Evolutionary conservation across 2,113 vertebrate genomes (phyloP).

Genomic region (Pagrus major): DNA sequence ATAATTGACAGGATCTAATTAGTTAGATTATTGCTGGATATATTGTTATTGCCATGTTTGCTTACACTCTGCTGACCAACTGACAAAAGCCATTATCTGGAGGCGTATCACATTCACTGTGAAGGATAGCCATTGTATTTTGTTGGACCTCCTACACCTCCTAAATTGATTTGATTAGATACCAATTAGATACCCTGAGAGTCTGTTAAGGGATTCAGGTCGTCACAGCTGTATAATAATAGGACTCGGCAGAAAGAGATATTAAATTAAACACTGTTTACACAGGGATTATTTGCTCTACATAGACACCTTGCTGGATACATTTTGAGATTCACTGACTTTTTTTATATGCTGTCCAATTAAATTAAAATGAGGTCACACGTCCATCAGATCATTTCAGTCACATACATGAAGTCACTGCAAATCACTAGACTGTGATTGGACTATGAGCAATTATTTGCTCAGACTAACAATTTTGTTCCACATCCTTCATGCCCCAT

Average conservation of each 20-base stretch:
- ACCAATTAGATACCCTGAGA: slow-evolving; percentile 49
- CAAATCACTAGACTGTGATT: not conserved
- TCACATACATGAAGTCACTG: not conserved
- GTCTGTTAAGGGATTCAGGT: slow-evolving; percentile 46
- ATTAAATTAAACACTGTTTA: slow-evolving; percentile 52
- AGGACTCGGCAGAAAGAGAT: slow-evolving; percentile 40
- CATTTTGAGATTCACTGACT: not conserved
- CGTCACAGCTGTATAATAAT: slow-evolving; percentile 50
- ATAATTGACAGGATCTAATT: not conserved
- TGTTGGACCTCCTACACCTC: slow-evolving; percentile 25
- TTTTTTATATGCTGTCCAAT: slow-evolving; percentile 2
- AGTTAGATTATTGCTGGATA: not conserved
- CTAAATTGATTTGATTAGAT: slow-evolving; percentile 58
- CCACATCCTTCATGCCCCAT: not conserved
- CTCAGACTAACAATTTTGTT: not conserved
- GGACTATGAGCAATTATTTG: not conserved
- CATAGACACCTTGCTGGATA: slow-evolving; percentile 1
- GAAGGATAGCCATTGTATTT: slow-evolving; percentile 26
- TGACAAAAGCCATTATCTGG: slow-evolving; percentile 10
- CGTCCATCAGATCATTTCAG: not conserved
- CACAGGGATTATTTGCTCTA: slow-evolving; percentile 14
- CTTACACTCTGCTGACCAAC: not conserved
- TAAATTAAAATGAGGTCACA: not conserved
- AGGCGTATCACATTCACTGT: slow-evolving; percentile 24
- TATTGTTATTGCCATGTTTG: not conserved